Evolutionary conservation across 2,113 vertebrate genomes (phyloP).

Genomic region (Sterrhoptilus dennistouni): DNA sequence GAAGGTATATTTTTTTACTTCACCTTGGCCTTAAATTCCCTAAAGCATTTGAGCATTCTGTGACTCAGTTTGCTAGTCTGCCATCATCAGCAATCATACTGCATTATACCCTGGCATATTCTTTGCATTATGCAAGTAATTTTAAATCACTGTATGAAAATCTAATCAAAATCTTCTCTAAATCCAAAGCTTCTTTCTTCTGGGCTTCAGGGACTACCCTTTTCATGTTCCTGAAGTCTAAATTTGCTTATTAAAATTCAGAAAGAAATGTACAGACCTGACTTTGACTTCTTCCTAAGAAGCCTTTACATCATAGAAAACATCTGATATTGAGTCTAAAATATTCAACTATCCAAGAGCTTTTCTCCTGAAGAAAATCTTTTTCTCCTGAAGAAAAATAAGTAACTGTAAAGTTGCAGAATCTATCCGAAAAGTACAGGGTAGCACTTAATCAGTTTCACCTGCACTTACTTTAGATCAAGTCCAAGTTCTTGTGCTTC

Average conservation of each 20-base stretch:
- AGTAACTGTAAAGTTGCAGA: not conserved
- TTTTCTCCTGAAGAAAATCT: not conserved
- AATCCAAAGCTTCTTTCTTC: conserved; percentile 13
- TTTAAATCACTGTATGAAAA: conserved; percentile 7
- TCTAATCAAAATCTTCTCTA: conserved; percentile 25
- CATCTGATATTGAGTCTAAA: not conserved
- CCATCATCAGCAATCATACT: not conserved
- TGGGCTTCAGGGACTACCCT: conserved; percentile 6
- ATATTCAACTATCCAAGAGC: not conserved
- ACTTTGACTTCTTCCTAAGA: conserved; percentile 13
- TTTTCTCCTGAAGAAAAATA: not conserved
- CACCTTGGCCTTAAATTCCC: not conserved
- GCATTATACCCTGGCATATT: not conserved
- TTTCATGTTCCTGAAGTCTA: not conserved
- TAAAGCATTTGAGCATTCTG: not conserved
- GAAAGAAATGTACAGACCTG: not conserved
- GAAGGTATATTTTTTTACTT: not conserved
- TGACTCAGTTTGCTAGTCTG: not conserved
- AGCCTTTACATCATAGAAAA: not conserved
- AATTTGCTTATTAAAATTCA: conserved; percentile 24
- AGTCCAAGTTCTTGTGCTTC: not conserved
- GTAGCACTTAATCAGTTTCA: not conserved
- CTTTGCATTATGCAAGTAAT: not conserved
- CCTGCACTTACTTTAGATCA: not conserved
- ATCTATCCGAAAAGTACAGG: not conserved